Conservation (phyloP, 2,888 invertebrate species). For the Caenorhabditis zanzibari region DNA sequence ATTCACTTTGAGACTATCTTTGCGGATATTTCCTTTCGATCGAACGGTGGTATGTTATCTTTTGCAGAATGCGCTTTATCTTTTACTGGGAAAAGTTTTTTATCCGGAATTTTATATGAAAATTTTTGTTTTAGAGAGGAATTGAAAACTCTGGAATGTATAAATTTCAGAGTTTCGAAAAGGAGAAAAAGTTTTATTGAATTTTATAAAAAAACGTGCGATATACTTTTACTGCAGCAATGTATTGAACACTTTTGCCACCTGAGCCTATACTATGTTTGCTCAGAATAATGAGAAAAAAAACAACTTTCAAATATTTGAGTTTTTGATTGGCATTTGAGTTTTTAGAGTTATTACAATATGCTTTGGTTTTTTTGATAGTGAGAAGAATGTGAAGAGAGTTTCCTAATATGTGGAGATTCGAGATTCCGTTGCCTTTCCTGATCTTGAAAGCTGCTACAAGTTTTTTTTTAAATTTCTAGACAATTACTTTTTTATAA, state of each 20-base stretch:
- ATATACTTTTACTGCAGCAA: too few species aligned
- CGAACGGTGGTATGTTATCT: slow-evolving; percentile 57
- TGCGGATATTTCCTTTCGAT: slow-evolving; percentile 49
- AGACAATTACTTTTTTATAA: too few species aligned
- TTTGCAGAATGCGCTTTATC: neutral
- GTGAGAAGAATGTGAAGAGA: neutral
- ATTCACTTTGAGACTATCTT: slow-evolving; percentile 49
- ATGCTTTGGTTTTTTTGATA: neutral
- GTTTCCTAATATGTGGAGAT: neutral
- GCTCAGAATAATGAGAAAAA: neutral
- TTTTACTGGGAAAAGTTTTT: neutral
- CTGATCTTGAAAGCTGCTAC: too few species aligned
- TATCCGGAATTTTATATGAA: too few species aligned
- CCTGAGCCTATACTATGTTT: too few species aligned
- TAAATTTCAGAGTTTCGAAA: too few species aligned
- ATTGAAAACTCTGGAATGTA: neutral
- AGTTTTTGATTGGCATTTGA: neutral
- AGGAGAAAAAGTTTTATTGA: too few species aligned
- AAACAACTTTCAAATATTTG: slow-evolving; percentile 6
- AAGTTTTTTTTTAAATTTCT: too few species aligned
- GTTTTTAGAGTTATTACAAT: neutral
- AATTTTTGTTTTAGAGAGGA: neutral
- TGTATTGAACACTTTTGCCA: too few species aligned
- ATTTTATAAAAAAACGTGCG: too few species aligned
- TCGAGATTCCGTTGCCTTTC: too few species aligned